Conservation (phyloP, 92 coral and sea anemone species). For the Galaxea fascicularis region DNA sequence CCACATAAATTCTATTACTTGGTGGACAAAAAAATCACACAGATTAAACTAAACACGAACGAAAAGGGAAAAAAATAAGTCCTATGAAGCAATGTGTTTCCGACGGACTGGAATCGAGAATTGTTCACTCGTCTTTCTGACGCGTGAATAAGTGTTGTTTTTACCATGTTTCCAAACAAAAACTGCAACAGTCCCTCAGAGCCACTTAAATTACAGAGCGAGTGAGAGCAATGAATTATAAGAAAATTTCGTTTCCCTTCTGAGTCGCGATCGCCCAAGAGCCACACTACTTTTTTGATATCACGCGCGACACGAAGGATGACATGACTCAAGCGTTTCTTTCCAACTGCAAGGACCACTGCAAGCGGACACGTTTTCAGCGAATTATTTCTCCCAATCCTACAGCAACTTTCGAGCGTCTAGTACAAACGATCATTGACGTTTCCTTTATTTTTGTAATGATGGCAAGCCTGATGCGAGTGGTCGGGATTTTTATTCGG, state of each 20-base stretch:
- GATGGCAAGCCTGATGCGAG: conserved; percentile 53
- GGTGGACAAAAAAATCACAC: conserved; percentile 8
- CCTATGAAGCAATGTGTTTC: not conserved
- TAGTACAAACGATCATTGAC: conserved; percentile 77
- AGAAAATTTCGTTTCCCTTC: conserved; percentile 11
- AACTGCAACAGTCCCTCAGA: conserved; percentile 35
- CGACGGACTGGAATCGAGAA: conserved; percentile 22
- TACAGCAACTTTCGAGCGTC: conserved; percentile 19
- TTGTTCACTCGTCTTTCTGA: conserved; percentile 30
- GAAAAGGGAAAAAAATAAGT: not conserved
- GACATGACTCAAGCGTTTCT: conserved; percentile 15
- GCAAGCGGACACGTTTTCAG: not conserved
- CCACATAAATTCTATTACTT: conserved; percentile 10
- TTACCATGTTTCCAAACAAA: conserved; percentile 21
- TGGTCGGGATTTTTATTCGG: conserved; percentile 80
- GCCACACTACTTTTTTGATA: not conserved
- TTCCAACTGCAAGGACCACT: not conserved
- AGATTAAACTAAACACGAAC: conserved; percentile 7
- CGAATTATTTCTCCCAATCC: not conserved
- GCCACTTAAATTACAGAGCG: conserved; percentile 15
- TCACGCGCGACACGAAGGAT: conserved; percentile 29
- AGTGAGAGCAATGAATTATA: not conserved
- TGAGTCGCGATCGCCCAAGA: not conserved
- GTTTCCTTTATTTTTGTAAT: conserved; percentile 70
- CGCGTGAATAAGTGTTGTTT: conserved; percentile 37